Evolutionary conservation across 1,140 invertebrate genomes (phyloP).

Genomic region (Heterodera carotae): DNA sequence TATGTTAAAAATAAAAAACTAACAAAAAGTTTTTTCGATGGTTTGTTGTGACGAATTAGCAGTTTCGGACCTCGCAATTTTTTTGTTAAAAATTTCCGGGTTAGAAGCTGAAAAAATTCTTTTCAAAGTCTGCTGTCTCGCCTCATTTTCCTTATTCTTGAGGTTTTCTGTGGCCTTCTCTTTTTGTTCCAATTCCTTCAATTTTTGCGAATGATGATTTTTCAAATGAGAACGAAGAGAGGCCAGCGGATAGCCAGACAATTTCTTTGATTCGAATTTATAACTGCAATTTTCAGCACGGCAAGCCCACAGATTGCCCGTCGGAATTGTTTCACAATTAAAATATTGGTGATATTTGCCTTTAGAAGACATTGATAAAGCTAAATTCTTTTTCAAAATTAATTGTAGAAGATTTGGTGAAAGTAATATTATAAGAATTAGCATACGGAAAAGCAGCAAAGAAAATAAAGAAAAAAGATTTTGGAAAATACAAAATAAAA

Average conservation of each 20-base stretch:
- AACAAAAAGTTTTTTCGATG: too few relatives aligned
- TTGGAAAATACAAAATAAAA: too few relatives aligned
- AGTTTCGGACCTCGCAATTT: background rate
- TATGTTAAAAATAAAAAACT: background rate
- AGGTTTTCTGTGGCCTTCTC: background rate
- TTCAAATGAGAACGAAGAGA: background rate
- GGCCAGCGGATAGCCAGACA: background rate
- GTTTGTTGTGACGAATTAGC: background rate
- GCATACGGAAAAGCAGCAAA: too few relatives aligned
- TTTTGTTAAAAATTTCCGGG: background rate
- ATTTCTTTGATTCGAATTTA: constrained; percentile 8
- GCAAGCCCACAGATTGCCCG: too few relatives aligned
- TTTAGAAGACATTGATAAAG: too few relatives aligned
- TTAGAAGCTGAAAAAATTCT: constrained; percentile 4
- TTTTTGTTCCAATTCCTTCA: background rate
- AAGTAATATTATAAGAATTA: too few relatives aligned
- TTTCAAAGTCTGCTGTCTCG: constrained; percentile 8
- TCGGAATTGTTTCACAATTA: background rate
- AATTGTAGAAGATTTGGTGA: too few relatives aligned
- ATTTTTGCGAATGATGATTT: background rate
- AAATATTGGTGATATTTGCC: constrained; percentile 3
- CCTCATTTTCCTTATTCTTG: background rate
- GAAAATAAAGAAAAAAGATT: too few relatives aligned
- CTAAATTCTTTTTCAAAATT: too few relatives aligned
- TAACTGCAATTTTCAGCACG: background rate